phyloP scores from a whole-genome alignment of 2,888 invertebrate genomes.

The Melanophora roralis region DNA sequence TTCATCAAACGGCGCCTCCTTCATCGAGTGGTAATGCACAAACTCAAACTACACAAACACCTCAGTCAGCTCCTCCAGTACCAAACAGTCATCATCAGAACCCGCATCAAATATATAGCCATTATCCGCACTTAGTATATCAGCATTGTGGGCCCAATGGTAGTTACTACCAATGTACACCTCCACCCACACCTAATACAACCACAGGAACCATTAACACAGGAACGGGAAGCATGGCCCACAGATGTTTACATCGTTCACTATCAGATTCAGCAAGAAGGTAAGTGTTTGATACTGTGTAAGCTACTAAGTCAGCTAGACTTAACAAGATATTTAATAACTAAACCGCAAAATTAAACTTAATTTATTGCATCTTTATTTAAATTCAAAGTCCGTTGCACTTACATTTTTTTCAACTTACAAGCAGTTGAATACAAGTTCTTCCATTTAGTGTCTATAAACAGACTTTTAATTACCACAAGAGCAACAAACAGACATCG shows the following conservation, averaged over 20 bases:
- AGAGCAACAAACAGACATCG: background rate
- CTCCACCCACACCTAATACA: slow-evolving; percentile 74
- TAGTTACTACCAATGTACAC: slow-evolving; percentile 70
- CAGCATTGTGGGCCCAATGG: slow-evolving; percentile 46
- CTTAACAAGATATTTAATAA: background rate
- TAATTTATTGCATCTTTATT: background rate
- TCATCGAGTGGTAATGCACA: slow-evolving; percentile 59
- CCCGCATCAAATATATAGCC: slow-evolving; percentile 64
- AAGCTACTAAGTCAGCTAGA: background rate
- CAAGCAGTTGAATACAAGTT: slow-evolving; percentile 43
- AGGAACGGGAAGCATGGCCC: slow-evolving; percentile 43
- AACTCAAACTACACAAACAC: slow-evolving; percentile 66
- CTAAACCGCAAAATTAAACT: background rate
- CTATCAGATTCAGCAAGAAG: slow-evolving; percentile 75
- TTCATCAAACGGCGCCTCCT: slow-evolving; percentile 66
- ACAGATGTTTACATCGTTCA: slow-evolving; percentile 70
- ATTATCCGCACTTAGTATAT: slow-evolving; percentile 66
- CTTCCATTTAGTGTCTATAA: slow-evolving; percentile 60
- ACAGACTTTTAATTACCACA: slow-evolving; percentile 61
- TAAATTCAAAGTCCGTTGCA: slow-evolving; percentile 48
- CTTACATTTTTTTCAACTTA: slow-evolving; percentile 16
- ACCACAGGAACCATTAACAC: slow-evolving; percentile 56
- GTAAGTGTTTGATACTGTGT: slow-evolving; percentile 66
- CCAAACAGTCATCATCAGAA: slow-evolving; percentile 69
- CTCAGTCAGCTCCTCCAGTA: slow-evolving; percentile 74